phyloP scores from a whole-genome alignment of 2,797 vertebrate genomes.

The Natrix natrix region DNA sequence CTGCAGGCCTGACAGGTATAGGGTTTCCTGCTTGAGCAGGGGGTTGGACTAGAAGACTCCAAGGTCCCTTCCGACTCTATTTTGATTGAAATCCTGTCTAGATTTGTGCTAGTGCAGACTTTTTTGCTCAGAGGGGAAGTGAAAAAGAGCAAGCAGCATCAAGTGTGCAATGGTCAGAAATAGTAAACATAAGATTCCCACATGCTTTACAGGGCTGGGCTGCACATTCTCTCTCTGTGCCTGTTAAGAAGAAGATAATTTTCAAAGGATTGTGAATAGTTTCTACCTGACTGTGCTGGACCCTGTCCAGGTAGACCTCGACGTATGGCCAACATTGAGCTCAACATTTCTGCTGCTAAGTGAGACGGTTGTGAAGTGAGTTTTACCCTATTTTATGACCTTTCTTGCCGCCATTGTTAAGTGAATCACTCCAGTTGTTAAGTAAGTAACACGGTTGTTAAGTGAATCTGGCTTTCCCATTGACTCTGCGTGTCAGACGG shows the following conservation, averaged over 20 bases:
- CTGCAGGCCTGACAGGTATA: too few species aligned
- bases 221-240: not conserved
- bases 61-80: too few species aligned
- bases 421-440: not conserved
- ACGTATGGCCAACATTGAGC: not conserved
- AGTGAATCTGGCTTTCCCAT: not conserved
- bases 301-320: not conserved
- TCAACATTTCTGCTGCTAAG: not conserved
- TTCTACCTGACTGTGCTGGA: not conserved
- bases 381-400: not conserved
- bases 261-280: not conserved
- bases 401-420: not conserved
- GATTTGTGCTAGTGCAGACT: not conserved
- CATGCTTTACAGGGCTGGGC: not conserved
- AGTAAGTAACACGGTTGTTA: not conserved
- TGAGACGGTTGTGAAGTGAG: not conserved
- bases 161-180: not conserved
- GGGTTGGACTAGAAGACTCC: too few species aligned
- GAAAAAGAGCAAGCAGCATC: not conserved
- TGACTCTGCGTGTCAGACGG: not conserved
- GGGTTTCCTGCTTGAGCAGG: too few species aligned
- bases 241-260: not conserved
- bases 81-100: too few species aligned
- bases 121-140: too few species aligned
- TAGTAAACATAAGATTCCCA: not conserved